Conservation (phyloP, 2,797 vertebrate genomes). For the Phrynocephalus guinanensis region DNA sequence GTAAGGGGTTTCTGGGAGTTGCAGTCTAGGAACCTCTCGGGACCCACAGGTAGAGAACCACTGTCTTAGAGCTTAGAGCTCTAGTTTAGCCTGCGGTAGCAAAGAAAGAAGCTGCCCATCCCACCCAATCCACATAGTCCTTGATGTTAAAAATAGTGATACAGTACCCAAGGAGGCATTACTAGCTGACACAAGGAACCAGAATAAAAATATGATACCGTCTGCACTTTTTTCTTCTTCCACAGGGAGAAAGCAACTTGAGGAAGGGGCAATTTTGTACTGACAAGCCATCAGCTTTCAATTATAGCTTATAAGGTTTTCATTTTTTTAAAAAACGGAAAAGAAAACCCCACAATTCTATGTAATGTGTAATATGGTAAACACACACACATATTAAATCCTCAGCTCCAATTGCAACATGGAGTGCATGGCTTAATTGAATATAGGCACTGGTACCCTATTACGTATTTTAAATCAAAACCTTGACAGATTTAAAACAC, state of each 20-base stretch:
- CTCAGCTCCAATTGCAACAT: neutral
- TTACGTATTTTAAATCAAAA: conserved; percentile 40
- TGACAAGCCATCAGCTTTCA: conserved; percentile 13
- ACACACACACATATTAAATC: neutral
- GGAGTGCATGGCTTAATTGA: conserved; percentile 47
- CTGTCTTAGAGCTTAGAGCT: no score
- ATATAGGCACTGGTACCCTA: conserved; percentile 19
- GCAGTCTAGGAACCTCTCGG: no score
- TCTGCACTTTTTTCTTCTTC: neutral
- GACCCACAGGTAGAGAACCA: no score
- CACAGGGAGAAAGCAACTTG: neutral
- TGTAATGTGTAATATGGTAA: neutral
- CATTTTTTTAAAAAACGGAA: neutral
- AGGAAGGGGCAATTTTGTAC: neutral
- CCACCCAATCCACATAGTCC: no score
- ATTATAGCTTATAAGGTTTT: conserved; percentile 28
- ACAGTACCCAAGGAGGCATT: no score
- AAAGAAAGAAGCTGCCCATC: no score
- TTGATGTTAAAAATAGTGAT: no score
- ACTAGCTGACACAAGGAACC: no score
- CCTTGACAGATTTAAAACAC: conserved; percentile 36
- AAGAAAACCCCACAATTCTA: neutral
- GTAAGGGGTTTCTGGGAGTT: no score
- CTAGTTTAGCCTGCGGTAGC: no score
- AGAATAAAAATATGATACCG: neutral